phyloP scores from a whole-genome alignment of 2,797 vertebrate genomes.

The Sebastes baramenuke region DNA sequence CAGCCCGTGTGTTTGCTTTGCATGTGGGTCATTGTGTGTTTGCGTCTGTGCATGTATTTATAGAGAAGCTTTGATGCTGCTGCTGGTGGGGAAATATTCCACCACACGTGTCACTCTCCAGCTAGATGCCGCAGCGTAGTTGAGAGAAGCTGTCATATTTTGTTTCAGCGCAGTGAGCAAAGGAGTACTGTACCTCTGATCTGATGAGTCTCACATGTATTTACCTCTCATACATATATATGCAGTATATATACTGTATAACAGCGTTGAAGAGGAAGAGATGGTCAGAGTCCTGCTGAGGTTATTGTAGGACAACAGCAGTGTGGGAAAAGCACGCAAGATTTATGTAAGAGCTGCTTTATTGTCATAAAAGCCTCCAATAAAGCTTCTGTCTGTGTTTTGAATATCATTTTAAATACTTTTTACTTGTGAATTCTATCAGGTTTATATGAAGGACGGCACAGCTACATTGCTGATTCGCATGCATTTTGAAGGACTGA shows the following conservation, averaged over 20 bases:
- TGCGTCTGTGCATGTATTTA: conserved; percentile 63
- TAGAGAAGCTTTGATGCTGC: conserved; percentile 73
- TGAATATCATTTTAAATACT: not conserved
- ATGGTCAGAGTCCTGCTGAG: conserved; percentile 6
- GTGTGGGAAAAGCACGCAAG: conserved; percentile 6
- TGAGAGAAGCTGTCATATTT: conserved; percentile 41
- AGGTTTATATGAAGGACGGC: not conserved
- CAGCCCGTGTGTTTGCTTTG: conserved; percentile 51
- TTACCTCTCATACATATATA: conserved; percentile 15
- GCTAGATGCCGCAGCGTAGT: conserved; percentile 31
- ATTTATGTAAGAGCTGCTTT: conserved; percentile 29
- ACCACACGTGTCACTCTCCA: conserved; percentile 50
- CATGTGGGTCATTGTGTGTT: conserved; percentile 68
- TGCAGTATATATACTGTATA: not conserved
- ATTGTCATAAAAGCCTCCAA: not conserved
- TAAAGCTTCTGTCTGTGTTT: not conserved
- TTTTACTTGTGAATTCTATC: not conserved
- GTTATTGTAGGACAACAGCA: conserved; percentile 1
- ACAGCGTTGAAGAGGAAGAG: not conserved
- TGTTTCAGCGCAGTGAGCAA: conserved; percentile 11
- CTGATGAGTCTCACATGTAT: conserved; percentile 1
- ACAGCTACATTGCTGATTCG: not conserved
- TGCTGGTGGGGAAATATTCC: conserved; percentile 63
- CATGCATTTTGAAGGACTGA: not conserved
- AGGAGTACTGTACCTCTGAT: conserved; percentile 30